A percentile compares a stretch with the other conserved stretches of the same genome.
These are phyloP conservation scores for Archilochus colubris DNA, from an alignment of 2,113 vertebrate genomes.

Conservation along the genomic window DNA sequence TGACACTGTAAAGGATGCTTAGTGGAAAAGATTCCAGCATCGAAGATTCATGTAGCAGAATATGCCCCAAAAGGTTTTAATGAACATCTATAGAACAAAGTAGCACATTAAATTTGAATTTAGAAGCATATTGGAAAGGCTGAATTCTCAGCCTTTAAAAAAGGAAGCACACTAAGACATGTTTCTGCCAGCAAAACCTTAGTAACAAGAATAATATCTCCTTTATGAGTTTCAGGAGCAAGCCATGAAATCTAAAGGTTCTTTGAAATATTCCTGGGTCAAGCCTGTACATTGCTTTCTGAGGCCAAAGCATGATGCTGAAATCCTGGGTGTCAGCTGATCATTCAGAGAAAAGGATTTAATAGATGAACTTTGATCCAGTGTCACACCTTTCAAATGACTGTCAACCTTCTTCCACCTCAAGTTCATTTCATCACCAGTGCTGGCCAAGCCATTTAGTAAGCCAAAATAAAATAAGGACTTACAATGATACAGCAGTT, in stretches of 20 bases:
- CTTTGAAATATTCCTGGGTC: not conserved
- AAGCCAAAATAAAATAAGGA: not conserved
- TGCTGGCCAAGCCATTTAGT: not conserved
- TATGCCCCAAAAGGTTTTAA: not conserved
- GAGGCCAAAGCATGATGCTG: not conserved
- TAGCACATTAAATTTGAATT: not conserved
- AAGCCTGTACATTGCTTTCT: not conserved
- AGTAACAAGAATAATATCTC: not conserved
- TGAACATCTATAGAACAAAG: not conserved
- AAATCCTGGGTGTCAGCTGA: not conserved
- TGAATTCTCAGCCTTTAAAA: not conserved
- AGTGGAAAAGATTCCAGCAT: not conserved
- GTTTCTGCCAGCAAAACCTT: not conserved
- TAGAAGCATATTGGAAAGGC: not conserved
- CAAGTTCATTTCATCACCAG: not conserved
- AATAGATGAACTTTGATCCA: not conserved
- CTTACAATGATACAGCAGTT: not conserved
- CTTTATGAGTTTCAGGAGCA: not conserved
- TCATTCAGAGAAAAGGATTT: not conserved
- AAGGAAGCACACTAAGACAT: not conserved
- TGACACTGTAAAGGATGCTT: not conserved
- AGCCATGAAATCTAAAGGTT: not conserved
- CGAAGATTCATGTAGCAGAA: not conserved
- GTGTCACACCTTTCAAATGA: not conserved
- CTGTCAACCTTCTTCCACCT: not conserved